A percentile compares a stretch with the other conserved stretches of the same genome.
Evolutionary conservation across 2,797 vertebrate species (phyloP).

Genomic region (Ispidina picta): DNA sequence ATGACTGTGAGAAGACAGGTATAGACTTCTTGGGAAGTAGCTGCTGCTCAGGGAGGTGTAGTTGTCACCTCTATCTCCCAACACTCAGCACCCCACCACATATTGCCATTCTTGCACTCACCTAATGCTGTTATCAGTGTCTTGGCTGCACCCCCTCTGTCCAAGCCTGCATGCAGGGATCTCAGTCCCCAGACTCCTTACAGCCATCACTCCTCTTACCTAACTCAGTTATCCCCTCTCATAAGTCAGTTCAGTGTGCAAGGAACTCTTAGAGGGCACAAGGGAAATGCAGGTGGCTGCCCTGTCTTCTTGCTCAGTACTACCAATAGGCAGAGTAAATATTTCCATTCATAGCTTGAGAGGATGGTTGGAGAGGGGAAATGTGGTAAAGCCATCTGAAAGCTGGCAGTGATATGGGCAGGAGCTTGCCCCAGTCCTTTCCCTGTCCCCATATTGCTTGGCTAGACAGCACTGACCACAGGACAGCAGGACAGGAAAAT

Average conservation of each 20-base stretch:
- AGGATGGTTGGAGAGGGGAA: background rate
- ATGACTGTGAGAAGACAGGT: background rate
- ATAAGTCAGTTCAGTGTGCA: background rate
- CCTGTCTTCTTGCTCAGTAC: background rate
- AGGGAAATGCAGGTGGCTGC: background rate
- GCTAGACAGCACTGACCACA: background rate
- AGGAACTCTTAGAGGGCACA: background rate
- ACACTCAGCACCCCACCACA: accelerated
- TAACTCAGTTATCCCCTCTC: background rate
- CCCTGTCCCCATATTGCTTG: accelerated
- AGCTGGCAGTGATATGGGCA: background rate
- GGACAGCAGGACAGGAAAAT: background rate
- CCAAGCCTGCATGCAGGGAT: background rate
- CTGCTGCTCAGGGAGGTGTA: background rate
- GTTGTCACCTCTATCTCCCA: background rate
- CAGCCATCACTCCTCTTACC: background rate
- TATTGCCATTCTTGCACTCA: background rate
- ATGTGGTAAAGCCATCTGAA: background rate
- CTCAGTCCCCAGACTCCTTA: background rate
- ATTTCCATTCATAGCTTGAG: background rate
- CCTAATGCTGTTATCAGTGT: background rate
- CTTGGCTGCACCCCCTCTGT: background rate
- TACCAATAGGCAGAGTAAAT: background rate
- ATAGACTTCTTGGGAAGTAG: background rate
- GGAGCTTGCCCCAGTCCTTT: background rate